Percentiles rank a stretch among this genome's conserved stretches.
These are phyloP conservation scores for Enteromius paludinosus DNA, from an alignment of 2,797 vertebrate species.

Conservation along the genomic window DNA sequence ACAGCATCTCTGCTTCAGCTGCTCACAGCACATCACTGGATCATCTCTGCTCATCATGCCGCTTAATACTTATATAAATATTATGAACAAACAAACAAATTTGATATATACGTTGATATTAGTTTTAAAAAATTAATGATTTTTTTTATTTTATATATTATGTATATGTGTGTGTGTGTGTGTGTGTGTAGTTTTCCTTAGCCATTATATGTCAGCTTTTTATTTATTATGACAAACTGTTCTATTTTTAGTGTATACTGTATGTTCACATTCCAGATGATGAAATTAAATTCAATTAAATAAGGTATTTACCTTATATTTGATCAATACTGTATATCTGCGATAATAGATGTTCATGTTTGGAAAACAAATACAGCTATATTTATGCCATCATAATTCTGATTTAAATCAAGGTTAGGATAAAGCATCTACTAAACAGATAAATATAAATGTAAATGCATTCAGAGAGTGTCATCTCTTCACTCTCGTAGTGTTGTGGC, in stretches of 20 bases:
- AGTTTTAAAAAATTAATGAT: background rate
- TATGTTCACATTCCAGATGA: background rate
- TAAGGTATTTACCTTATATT: background rate
- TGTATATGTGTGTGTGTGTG: no score
- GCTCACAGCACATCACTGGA: background rate
- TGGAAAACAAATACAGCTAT: background rate
- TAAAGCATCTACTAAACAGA: background rate
- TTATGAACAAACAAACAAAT: background rate
- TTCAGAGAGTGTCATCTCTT: background rate
- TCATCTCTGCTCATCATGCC: background rate
- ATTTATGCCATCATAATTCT: background rate
- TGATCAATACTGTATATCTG: background rate
- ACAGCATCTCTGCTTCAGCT: constrained; percentile 33
- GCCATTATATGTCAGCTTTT: background rate
- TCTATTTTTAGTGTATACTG: background rate
- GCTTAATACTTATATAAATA: background rate
- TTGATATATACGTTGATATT: background rate
- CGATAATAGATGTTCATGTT: background rate
- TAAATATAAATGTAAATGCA: background rate
- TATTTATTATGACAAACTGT: background rate
- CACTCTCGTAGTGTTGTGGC: background rate
- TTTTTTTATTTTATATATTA: background rate
- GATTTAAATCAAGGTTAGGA: background rate
- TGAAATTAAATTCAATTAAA: background rate
- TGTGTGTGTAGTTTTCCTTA: no score